Conservation (phyloP, 2,113 vertebrate species). For the Pygoscelis antarcticus region DNA sequence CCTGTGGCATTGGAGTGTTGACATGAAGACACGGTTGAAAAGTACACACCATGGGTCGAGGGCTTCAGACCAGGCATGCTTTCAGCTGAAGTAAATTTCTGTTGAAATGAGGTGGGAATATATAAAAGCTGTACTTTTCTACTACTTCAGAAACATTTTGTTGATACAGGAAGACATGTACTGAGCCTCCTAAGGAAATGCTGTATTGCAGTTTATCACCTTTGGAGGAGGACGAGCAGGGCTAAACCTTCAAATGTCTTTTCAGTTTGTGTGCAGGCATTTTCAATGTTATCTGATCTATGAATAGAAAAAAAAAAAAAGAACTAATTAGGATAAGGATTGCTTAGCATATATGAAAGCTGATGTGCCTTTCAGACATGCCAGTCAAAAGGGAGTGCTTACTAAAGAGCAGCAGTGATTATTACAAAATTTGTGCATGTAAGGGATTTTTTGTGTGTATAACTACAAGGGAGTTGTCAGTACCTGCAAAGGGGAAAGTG, state of each 20-base stretch:
- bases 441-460: neutral
- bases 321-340: constrained; percentile 29
- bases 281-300: constrained; percentile 40
- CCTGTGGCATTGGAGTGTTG: neutral
- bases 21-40: neutral
- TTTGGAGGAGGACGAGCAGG: neutral
- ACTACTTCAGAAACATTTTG: neutral
- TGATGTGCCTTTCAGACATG: constrained; percentile 35
- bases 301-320: neutral
- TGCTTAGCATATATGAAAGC: constrained; percentile 64
- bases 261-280: constrained; percentile 13
- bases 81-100: constrained; percentile 22
- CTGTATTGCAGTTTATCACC: neutral
- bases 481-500: neutral
- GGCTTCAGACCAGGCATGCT: neutral
- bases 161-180: neutral
- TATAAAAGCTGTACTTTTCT: neutral
- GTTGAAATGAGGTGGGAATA: neutral
- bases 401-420: constrained; percentile 2
- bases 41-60: neutral
- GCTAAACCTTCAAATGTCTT: constrained; percentile 34
- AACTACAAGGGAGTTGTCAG: neutral
- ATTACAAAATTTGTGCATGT: neutral
- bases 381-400: constrained; percentile 23
- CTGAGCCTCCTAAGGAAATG: neutral